Base-by-base conservation (phyloP, 1,140 invertebrate genomes). In the Tribolium madens region DNA sequence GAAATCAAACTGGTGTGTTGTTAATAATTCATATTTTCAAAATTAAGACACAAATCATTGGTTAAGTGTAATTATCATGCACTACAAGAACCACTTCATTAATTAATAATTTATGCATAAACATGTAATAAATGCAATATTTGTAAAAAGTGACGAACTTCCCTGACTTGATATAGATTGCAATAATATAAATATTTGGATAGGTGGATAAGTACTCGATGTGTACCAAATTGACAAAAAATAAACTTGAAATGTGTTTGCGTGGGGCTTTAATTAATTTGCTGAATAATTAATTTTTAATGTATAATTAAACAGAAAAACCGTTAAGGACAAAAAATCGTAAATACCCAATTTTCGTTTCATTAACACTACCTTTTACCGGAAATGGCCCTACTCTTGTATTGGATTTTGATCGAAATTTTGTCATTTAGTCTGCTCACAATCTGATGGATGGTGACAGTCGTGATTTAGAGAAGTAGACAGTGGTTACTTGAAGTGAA, bases 41-140 rank as follows among this genome's bases (percentile, higher is more conserved):
- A 57, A 57, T 57, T 57, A 21, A 57, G 52, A 17, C 52, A 57
- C 52, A 57, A 57, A 57, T 57, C 52, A 21, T 57, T 57, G 52
- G 18, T 17, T 57, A 3, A 21, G 52, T 26, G 14, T 57, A 26
- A 57, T 57, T 57, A n/a, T 42, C 10, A 57, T 57, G 18, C 52
- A 57, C 21, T 18, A 57, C 14, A 17, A 14, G 10, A 17, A 17
- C 4, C 10, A n/a, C 10, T 7, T n/a, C 17, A n/a, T 42, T 42
- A 42, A 42, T 42, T 42, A 42, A 42, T 42, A 42, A 42, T 42
- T 9, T 42, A 42, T 42, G 6, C 21, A 4, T 26, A 26, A 26
- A 26, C 21, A 3, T 26, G 21, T 26, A 26, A 0, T 26, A 26
- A 26, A 26, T 26, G 21, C 21, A 26, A 26, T 26, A 26, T 26